Conservation (phyloP, 2,888 invertebrate genomes). For the Protophormia terraenovae region DNA sequence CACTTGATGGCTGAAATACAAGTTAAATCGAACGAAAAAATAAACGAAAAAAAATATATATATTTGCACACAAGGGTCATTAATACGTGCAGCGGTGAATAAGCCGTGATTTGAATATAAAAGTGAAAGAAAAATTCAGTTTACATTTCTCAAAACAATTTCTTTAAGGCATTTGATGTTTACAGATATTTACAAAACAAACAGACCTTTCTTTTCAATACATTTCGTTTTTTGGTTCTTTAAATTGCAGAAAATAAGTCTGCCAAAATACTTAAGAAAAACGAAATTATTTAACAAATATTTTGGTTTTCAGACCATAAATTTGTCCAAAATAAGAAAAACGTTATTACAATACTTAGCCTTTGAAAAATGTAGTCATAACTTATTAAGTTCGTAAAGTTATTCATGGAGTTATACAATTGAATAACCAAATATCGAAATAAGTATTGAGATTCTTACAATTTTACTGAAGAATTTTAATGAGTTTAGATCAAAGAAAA, state of each 20-base stretch:
- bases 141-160: conserved; percentile 12
- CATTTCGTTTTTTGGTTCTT: not conserved
- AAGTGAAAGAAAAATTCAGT: conserved; percentile 28
- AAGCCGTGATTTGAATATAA: conserved; percentile 61
- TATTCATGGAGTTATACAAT: not conserved
- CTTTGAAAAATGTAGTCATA: not conserved
- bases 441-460: not conserved
- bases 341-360: not conserved
- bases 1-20: conserved; percentile 28
- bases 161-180: conserved; percentile 26
- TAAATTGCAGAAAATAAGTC: too few relatives aligned
- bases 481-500: conserved; percentile 19
- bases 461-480: conserved; percentile 49
- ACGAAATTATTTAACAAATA: conserved; percentile 35
- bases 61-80: conserved; percentile 63
- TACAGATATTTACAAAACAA: conserved; percentile 30
- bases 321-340: conserved; percentile 24
- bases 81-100: conserved; percentile 69
- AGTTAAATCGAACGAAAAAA: not conserved
- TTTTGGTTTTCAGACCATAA: conserved; percentile 49
- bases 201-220: not conserved
- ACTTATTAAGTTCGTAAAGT: not conserved
- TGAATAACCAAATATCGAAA: not conserved
- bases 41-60: not conserved
- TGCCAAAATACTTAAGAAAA: conserved; percentile 1